A percentile compares a stretch with the other conserved stretches of the same genome.
These are phyloP conservation scores for Plagodis dolabraria DNA, from an alignment of 2,888 invertebrate species.

Conservation along the genomic window DNA sequence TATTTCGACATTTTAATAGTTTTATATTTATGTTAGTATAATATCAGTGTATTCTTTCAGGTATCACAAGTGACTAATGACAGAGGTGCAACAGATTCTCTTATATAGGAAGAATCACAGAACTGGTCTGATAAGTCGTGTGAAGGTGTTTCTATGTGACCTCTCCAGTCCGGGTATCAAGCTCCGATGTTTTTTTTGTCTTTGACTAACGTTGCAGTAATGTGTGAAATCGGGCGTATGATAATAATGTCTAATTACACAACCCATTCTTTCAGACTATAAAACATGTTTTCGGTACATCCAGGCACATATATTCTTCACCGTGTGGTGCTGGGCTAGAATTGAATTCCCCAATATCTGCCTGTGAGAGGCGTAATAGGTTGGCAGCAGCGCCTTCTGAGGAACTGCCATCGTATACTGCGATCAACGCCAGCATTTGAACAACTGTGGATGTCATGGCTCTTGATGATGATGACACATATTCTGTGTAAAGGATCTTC, in stretches of 20 bases:
- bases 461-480: no score
- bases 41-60: conserved; percentile 1
- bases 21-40: neutral
- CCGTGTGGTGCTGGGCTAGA: no score
- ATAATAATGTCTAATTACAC: neutral
- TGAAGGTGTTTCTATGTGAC: neutral
- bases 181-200: conserved; percentile 22
- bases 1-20: conserved; percentile 12
- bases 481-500: no score
- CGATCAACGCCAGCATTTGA: no score
- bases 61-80: neutral
- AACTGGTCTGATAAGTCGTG: neutral
- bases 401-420: no score
- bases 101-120: conserved; percentile 7
- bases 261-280: no score
- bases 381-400: no score
- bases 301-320: no score
- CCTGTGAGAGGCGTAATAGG: no score
- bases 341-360: no score
- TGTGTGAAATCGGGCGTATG: neutral
- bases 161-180: conserved; percentile 1
- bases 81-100: conserved; percentile 2
- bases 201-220: neutral
- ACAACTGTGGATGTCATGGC: no score
- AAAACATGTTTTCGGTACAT: no score